Evolutionary conservation across 2,113 vertebrate species (phyloP), one percentile per base, ranked within the genome.

Genomic region (Siphamia tubifer): DNA sequence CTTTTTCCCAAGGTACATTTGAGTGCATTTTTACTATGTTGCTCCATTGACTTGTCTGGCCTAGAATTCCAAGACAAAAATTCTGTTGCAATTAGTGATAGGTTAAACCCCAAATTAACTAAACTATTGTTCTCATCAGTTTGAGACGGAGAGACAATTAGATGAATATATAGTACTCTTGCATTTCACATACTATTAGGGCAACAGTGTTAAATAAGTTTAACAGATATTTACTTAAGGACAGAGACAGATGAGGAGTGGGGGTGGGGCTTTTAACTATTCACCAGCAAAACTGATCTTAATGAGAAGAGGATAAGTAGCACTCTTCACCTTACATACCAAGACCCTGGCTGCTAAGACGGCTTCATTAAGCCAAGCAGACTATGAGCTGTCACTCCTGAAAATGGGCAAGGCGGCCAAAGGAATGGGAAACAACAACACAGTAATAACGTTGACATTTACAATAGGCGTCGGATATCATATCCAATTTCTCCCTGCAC

Each of bases 391-490:
- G 89, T 88, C 87, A 88, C 82, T 89, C 89, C 74, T 60, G 81
- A 55, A 84, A 83, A 83, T 25, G 55, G 82, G 36, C 68, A 24
- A 65, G 75, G 81, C 72, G 53, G 77, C 81, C 55, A 71, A 74
- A 83, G 77, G 84, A 88, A 74, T 55, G 81, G 77, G 77, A 85
- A 85, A 89, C 84, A 89, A 89, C 87, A 90, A 87, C 89, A 87
- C 81, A 60, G 83, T 90, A 90, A 90, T 90, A 89, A 88, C 75
- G 61, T 24, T 90, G 89, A 90, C 89, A 90, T 90, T 90, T 90
- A 84, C 84, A 88, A 90, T 83, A 84, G 86, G 77, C 70, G 79
- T 86, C 55, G 75, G 77, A 54, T 86, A 88, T 89, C 87, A 90
- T 87, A 89, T 89, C 89, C 81, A 87, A 87, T 89, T 89, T 78